Percentiles rank a stretch among this genome's conserved stretches.
Conservation (phyloP, 2,113 vertebrate genomes). For the Rhea americana region DNA sequence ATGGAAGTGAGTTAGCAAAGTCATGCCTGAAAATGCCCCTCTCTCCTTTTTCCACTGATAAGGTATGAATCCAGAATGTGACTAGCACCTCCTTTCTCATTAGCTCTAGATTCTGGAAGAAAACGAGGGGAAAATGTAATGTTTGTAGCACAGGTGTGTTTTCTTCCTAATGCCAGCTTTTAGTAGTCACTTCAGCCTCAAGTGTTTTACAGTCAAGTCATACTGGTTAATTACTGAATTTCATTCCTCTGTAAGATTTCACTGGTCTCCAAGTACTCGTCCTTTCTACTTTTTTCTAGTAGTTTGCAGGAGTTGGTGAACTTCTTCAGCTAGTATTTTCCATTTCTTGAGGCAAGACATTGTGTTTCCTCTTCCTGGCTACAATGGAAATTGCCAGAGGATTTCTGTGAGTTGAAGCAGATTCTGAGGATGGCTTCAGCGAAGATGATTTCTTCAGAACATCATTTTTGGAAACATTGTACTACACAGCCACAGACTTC, state of each 20-base stretch:
- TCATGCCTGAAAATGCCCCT: neutral
- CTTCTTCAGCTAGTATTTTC: conserved; percentile 30
- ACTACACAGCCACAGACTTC: neutral
- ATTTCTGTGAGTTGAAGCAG: neutral
- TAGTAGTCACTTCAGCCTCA: neutral
- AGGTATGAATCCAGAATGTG: neutral
- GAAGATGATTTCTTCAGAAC: neutral
- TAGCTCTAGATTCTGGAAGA: neutral
- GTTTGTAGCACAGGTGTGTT: neutral
- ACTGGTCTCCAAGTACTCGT: neutral
- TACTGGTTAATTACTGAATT: conserved; percentile 1
- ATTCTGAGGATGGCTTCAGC: conserved; percentile 19
- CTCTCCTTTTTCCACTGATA: neutral
- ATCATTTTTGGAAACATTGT: neutral
- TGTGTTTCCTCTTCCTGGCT: conserved; percentile 27
- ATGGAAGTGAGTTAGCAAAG: neutral
- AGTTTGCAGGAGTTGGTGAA: conserved; percentile 1
- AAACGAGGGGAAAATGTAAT: neutral
- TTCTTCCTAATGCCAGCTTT: conserved; percentile 6
- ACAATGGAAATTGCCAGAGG: conserved; percentile 16
- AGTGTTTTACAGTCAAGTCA: conserved; percentile 24
- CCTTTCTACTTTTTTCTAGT: neutral
- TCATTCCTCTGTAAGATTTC: neutral
- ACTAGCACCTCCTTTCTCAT: neutral
- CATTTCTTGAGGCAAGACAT: conserved; percentile 47